A percentile compares a stretch with the other conserved stretches of the same genome.
Evolutionary conservation across 2,888 invertebrate genomes (phyloP).

Genomic region (Polietes domitor): DNA sequence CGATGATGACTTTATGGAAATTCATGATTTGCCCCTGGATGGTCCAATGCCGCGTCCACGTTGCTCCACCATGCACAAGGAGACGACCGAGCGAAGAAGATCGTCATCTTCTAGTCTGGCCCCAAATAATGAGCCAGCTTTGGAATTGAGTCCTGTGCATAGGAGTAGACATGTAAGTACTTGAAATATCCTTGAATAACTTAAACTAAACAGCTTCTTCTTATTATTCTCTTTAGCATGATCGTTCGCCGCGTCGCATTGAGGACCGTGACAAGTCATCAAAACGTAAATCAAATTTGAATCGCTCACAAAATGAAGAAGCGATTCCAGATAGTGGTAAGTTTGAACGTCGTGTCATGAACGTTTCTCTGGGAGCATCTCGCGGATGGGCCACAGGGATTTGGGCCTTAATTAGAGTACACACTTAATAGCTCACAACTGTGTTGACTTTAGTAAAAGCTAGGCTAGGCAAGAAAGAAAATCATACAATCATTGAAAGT

Average conservation of each 20-base stretch:
- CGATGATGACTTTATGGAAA: conserved; percentile 62
- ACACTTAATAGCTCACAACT: too few relatives aligned
- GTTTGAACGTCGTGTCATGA: conserved; percentile 64
- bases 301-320: conserved; percentile 82
- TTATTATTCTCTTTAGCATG: conserved; percentile 72
- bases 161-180: conserved; percentile 75
- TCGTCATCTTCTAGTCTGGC: conserved; percentile 36
- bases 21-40: conserved; percentile 62
- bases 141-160: conserved; percentile 77
- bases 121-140: conserved; percentile 50
- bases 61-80: conserved; percentile 76
- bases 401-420: too few relatives aligned
- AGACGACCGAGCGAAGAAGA: conserved; percentile 54
- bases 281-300: conserved; percentile 86
- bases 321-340: conserved; percentile 80
- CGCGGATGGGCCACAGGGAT: too few relatives aligned
- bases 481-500: too few relatives aligned
- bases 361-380: background rate
- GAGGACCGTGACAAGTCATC: conserved; percentile 84
- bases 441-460: too few relatives aligned
- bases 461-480: too few relatives aligned
- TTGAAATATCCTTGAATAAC: background rate
- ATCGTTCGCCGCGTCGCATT: conserved; percentile 76
- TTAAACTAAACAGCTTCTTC: conserved; percentile 14
- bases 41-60: conserved; percentile 70